A percentile compares a stretch with the other conserved stretches of the same genome.
Conservation (phyloP, 2,888 invertebrate genomes). For the Ichneumon xanthorius region DNA sequence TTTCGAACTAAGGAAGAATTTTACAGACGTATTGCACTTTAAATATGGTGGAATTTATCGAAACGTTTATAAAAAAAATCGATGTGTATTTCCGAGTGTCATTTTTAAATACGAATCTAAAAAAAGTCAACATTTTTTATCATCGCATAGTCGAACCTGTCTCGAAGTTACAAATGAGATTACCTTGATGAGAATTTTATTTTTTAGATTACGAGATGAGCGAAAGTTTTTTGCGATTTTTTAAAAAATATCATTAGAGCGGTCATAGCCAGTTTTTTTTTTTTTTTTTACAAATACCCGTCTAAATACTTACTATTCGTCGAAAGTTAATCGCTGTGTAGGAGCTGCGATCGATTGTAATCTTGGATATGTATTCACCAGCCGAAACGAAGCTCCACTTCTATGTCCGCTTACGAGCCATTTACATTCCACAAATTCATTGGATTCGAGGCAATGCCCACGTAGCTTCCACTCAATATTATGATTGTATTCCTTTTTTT, state of each 20-base stretch:
- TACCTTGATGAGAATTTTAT: background rate
- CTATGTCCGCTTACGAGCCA: slow-evolving; percentile 40
- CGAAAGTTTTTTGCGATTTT: background rate
- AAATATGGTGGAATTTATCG: background rate
- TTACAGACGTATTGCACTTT: background rate
- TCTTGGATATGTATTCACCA: slow-evolving; percentile 24
- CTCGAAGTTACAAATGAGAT: background rate
- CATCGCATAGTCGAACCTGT: background rate
- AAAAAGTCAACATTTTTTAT: background rate
- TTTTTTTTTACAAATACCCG: background rate
- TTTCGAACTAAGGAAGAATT: background rate
- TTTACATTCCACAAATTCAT: slow-evolving; percentile 63
- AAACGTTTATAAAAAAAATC: background rate
- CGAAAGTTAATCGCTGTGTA: background rate
- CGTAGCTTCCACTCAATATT: slow-evolving; percentile 39
- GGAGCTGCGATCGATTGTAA: background rate
- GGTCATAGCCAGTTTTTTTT: background rate
- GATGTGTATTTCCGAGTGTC: slow-evolving; percentile 2
- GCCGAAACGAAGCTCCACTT: slow-evolving; percentile 32
- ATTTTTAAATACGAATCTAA: slow-evolving; percentile 10
- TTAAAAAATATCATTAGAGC: background rate
- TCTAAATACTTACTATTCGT: background rate
- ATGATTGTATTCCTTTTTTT: slow-evolving; percentile 8
- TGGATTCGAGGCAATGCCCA: slow-evolving; percentile 47
- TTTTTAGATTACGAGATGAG: background rate